Evolutionary conservation across 92 coral and sea anemone genomes (phyloP), one percentile per base, ranked within the genome.

Genomic region (Anthopleura xanthogrammica): DNA sequence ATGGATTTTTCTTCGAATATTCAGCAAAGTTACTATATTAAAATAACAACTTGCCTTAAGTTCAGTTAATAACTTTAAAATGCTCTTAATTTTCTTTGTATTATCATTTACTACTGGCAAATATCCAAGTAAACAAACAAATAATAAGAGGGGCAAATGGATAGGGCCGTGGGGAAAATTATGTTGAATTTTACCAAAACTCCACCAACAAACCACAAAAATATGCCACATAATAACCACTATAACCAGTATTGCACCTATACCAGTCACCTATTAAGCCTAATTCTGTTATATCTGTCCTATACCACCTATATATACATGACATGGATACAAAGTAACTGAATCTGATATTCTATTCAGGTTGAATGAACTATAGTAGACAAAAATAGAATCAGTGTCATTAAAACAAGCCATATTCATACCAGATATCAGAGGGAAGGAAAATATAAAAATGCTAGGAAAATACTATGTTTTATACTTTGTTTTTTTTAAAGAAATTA

Each of bases 191-290:
- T 62, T 20, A 23, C 70, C 70, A n/a, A 62, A 68, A 68, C 16
- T 29, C 42, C 17, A 68, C 74, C 40, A 68, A 68, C 7, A 68
- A 68, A 68, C 74, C 74, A 68, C 74, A 68, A 68, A 68, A 68
- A 68, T 68, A 6, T 5, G 36, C 74, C 74, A 68, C 74, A 68
- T 10, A 9, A 68, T 68, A 12, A 68, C 41, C 41, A 29, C 42
- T 68, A 7, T 68, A 29, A 68, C 41, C 16, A 68, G 19, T 36
- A 68, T 23, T 29, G 40, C 17, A 29, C 74, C 43, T 8, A 68
- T 68, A 68, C 42, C 42, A 36, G 36, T 16, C 42, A 23, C 42
- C 14, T 7, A n/a, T 36, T 5, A 68, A 36, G 5, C 5, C 41
- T 68, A 68, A 23, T 68, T 20, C 42, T 68, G 74, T 0, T 68